Evolutionary conservation across 2,113 vertebrate genomes (phyloP).

Genomic region (Ameiurus melas): DNA sequence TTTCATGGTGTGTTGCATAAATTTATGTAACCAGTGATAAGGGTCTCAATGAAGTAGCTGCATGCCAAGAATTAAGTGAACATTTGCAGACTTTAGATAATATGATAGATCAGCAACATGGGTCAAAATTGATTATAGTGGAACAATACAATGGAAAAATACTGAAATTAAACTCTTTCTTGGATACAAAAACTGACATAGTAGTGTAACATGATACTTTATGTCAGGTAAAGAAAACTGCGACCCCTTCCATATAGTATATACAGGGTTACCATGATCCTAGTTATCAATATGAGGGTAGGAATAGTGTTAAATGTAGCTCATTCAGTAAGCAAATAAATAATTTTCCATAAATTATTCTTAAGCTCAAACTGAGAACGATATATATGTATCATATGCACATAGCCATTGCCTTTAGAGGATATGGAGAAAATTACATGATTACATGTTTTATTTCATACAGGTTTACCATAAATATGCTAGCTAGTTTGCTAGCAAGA

Average conservation of each 20-base stretch:
- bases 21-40: constrained; percentile 11
- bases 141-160: background rate
- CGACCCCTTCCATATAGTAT: background rate
- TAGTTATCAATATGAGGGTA: background rate
- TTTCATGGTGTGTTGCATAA: background rate
- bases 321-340: background rate
- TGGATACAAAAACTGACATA: background rate
- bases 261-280: background rate
- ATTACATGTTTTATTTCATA: background rate
- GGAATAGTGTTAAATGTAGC: background rate
- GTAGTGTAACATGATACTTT: background rate
- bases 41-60: background rate
- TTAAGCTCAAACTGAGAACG: background rate
- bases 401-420: background rate
- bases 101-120: background rate
- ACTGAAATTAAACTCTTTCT: background rate
- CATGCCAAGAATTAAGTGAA: background rate
- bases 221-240: background rate
- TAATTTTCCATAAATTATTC: background rate
- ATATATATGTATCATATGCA: background rate
- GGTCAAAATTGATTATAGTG: background rate
- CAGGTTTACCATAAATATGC: background rate
- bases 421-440: background rate
- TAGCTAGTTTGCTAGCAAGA: background rate
- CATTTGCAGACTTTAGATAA: background rate